A percentile compares a stretch with the other conserved stretches of the same genome.
These are phyloP conservation scores for Argyra leucocephala DNA, from an alignment of 2,888 invertebrate species.

Conservation along the genomic window DNA sequence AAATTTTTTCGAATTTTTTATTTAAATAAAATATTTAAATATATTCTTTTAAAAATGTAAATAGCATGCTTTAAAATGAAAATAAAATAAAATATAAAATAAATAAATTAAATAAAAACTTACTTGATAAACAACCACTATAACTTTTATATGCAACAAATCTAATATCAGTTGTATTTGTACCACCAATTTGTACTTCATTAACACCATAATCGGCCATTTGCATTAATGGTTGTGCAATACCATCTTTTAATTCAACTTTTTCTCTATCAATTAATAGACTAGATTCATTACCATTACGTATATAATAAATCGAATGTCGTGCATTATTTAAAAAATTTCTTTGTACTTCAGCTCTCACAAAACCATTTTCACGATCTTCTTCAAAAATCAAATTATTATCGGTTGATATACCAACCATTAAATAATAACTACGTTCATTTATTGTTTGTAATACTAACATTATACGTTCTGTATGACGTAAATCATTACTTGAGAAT, in stretches of 20 bases:
- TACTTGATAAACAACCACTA: conserved; percentile 83
- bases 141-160: conserved; percentile 77
- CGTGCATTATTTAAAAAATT: conserved; percentile 72
- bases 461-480: conserved; percentile 69
- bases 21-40: too few species aligned
- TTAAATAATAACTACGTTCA: conserved; percentile 71
- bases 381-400: conserved; percentile 78
- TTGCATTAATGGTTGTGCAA: conserved; percentile 58
- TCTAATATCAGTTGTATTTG: conserved; percentile 73
- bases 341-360: conserved; percentile 65
- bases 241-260: conserved; percentile 58
- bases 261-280: conserved; percentile 66
- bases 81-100: too few species aligned
- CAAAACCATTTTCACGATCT: conserved; percentile 57
- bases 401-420: conserved; percentile 72
- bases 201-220: conserved; percentile 60
- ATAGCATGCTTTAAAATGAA: too few species aligned
- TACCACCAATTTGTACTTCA: conserved; percentile 78
- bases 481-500: conserved; percentile 71
- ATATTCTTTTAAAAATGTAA: too few species aligned
- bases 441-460: conserved; percentile 73
- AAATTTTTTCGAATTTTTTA: too few species aligned
- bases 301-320: conserved; percentile 61
- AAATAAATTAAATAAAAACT: conserved; percentile 39
- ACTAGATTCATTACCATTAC: conserved; percentile 62